phyloP scores from a whole-genome alignment of 2,888 invertebrate species.

The Pogonocherus hispidulus region DNA sequence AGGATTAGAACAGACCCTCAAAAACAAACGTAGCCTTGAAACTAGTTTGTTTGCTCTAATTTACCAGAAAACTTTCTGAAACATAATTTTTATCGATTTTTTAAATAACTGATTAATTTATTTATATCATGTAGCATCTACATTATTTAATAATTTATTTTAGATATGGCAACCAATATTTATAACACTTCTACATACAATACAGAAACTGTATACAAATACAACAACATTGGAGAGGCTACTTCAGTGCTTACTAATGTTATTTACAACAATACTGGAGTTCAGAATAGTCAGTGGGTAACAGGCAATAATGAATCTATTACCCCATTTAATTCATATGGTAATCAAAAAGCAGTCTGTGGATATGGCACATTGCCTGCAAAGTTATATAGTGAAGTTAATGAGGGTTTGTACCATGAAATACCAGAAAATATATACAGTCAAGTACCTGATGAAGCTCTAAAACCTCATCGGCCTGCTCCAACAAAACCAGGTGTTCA shows the following conservation, averaged over 20 bases:
- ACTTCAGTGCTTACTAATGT: conserved; percentile 3
- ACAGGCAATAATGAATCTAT: conserved; percentile 14
- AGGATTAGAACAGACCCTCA: too few relatives aligned
- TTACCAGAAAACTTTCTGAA: too few relatives aligned
- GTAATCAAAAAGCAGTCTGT: conserved; percentile 47
- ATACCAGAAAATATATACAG: conserved; percentile 67
- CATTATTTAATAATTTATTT: conserved; percentile 2
- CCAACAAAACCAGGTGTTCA: conserved; percentile 65
- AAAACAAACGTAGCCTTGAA: too few relatives aligned
- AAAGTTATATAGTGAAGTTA: conserved; percentile 49
- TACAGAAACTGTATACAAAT: conserved; percentile 32
- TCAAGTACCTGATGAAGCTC: conserved; percentile 61
- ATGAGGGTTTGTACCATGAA: conserved; percentile 63
- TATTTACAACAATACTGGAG: conserved; percentile 19
- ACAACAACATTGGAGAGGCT: conserved; percentile 34
- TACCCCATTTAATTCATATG: conserved; percentile 40
- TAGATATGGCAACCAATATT: conserved; percentile 14
- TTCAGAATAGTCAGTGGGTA: conserved; percentile 9
- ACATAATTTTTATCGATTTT: too few relatives aligned
- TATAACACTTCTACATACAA: conserved; percentile 31
- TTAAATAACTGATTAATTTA: too few relatives aligned
- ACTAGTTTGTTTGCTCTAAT: too few relatives aligned
- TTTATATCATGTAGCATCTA: too few relatives aligned
- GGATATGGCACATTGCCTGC: conserved; percentile 51
- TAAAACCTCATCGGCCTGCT: conserved; percentile 67